Conservation (phyloP, 2,113 vertebrate genomes). For the Rhabdornis inornatus region DNA sequence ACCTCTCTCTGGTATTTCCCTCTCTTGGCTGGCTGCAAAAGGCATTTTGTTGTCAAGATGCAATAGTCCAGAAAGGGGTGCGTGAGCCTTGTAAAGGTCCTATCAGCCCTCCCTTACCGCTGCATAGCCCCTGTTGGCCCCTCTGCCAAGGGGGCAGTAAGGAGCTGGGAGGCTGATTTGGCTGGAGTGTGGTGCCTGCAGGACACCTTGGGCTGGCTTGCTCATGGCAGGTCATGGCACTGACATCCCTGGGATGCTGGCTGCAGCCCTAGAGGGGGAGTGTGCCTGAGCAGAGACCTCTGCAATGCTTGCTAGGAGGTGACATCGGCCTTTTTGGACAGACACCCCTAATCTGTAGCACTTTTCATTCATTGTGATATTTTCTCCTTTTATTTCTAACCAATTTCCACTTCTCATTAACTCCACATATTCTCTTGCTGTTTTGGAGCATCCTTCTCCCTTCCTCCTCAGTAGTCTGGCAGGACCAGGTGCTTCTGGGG, state of each 20-base stretch:
- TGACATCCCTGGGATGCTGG: not conserved
- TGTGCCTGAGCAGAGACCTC: not conserved
- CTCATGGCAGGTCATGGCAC: not conserved
- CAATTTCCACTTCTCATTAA: not conserved
- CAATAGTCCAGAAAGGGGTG: not conserved
- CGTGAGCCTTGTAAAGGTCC: not conserved
- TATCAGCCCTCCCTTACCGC: not conserved
- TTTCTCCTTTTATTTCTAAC: not conserved
- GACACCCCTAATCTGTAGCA: not conserved
- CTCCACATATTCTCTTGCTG: not conserved
- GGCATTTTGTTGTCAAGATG: not conserved
- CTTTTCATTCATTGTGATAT: not conserved
- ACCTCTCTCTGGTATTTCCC: not conserved
- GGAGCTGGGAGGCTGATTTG: not conserved
- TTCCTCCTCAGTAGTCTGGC: not conserved
- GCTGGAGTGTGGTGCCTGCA: not conserved
- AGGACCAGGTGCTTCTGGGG: not conserved
- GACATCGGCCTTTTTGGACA: not conserved
- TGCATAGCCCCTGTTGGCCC: fast-evolving
- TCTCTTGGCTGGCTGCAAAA: not conserved
- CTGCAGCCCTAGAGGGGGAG: not conserved
- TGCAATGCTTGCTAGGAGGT: not conserved
- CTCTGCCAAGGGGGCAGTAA: not conserved
- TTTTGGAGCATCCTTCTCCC: not conserved
- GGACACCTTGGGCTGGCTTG: not conserved